Evolutionary conservation across 2,888 invertebrate species (phyloP).

Genomic region (Cylindroiulus punctatus): DNA sequence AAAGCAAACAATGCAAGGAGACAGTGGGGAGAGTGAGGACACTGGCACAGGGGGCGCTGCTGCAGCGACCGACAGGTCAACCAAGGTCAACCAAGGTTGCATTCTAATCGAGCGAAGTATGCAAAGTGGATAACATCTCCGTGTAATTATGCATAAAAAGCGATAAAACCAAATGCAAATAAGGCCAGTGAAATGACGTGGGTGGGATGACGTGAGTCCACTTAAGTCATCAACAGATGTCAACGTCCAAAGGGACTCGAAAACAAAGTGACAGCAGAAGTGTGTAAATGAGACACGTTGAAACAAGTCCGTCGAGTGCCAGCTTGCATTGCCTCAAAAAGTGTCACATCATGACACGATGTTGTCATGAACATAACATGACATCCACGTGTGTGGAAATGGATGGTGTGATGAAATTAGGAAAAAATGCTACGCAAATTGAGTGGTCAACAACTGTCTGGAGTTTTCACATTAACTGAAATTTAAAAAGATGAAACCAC

Average conservation of each 20-base stretch:
- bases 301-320: no score
- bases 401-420: no score
- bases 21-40: not conserved
- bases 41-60: not conserved
- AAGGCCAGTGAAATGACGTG: not conserved
- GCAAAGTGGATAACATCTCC: no score
- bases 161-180: not conserved
- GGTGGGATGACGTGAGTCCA: not conserved
- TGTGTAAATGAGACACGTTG: not conserved
- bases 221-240: slow-evolving; percentile 25
- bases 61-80: no score
- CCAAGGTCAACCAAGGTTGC: not conserved
- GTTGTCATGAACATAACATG: no score
- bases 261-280: not conserved
- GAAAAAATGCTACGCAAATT: no score
- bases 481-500: no score
- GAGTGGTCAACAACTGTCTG: no score
- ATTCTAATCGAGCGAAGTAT: not conserved
- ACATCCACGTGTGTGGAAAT: no score
- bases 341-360: no score
- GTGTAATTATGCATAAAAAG: not conserved
- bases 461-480: no score
- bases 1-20: not conserved
- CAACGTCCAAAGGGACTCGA: not conserved
- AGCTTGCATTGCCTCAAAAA: not conserved